phyloP scores from a whole-genome alignment of 2,888 invertebrate genomes.

The Leptarthrus brevirostris region DNA sequence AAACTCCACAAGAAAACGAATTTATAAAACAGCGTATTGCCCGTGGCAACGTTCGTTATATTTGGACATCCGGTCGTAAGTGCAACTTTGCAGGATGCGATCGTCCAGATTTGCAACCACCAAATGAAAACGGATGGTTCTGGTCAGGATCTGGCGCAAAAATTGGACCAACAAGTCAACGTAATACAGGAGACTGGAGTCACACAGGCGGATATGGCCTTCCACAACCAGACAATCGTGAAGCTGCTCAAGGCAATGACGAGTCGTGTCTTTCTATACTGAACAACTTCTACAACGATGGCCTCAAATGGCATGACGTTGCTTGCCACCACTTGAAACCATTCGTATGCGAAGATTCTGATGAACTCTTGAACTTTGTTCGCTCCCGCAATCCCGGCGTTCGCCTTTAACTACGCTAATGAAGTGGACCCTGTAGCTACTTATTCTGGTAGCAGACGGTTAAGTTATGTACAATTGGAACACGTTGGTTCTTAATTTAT shows the following conservation, averaged over 20 bases:
- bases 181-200: slow-evolving; percentile 92
- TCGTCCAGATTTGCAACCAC: slow-evolving; percentile 83
- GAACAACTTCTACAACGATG: slow-evolving; percentile 92
- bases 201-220: slow-evolving; percentile 88
- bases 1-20: slow-evolving; percentile 91
- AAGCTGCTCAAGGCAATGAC: slow-evolving; percentile 91
- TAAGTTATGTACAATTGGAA: slow-evolving; percentile 40
- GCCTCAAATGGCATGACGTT: slow-evolving; percentile 88
- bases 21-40: slow-evolving; percentile 88
- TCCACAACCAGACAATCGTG: slow-evolving; percentile 89
- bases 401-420: slow-evolving; percentile 71
- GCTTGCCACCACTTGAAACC: slow-evolving; percentile 88
- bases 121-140: slow-evolving; percentile 90
- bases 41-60: slow-evolving; percentile 81
- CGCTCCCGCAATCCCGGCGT: slow-evolving; percentile 88
- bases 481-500: slow-evolving; percentile 45
- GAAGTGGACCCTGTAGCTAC: neutral
- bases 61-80: slow-evolving; percentile 93
- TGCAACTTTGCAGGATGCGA: slow-evolving; percentile 93
- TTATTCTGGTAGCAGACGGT: neutral
- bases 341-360: slow-evolving; percentile 92
- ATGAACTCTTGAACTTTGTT: slow-evolving; percentile 89
- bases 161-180: slow-evolving; percentile 87
- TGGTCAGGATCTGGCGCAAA: slow-evolving; percentile 94
- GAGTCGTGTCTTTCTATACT: slow-evolving; percentile 89